Evolutionary conservation across 2,888 invertebrate species (phyloP), one percentile per base, ranked within the genome.

Genomic region (Odontocerum albicorne): DNA sequence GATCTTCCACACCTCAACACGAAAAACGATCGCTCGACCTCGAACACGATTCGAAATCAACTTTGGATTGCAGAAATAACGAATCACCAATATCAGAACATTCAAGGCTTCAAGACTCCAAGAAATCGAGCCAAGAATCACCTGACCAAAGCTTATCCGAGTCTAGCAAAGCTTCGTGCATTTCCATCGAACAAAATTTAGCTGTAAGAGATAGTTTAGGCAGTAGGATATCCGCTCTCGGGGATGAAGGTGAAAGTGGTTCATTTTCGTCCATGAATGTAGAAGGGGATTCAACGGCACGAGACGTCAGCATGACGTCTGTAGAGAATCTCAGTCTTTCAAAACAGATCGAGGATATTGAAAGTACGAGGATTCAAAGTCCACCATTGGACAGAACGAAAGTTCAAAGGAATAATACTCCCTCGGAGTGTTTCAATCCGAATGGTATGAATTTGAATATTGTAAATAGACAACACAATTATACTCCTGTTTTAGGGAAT

Each of bases 191-290:
- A 22, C 51, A 36, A 22, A 51, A 43, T 12, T 51, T 42, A 43
- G 21, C 16, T 16, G 6, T 43, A 43, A 49, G 39, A 27, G 39
- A 40, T 49, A 51, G 51, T 42, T 27, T 50, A 33, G 39, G 31
- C 20, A 42, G 42, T 50, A 32, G 43, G 21, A 35, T 43, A 27
- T 51, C 51, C 7, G 16, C 36, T 3, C 43, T 22, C 12, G 13
- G n/a, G 20, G 45, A 51, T 6, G 50, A 49, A 16, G 22, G 44
- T 20, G 50, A 55, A 22, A 55, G 55, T 17, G 51, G 55, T 7
- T 55, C 55, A 15, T 55, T 49, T 39, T 36, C 43, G 13, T 55
- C 55, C 4, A 50, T 55, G 55, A 55, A 33, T n/a, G 35, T 49
- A 2, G 55, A 55, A 17, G 35, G 32, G 16, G 53, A 53, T 15